Evolutionary conservation across 2,797 vertebrate species (phyloP).

Genomic region (Agapornis canus): DNA sequence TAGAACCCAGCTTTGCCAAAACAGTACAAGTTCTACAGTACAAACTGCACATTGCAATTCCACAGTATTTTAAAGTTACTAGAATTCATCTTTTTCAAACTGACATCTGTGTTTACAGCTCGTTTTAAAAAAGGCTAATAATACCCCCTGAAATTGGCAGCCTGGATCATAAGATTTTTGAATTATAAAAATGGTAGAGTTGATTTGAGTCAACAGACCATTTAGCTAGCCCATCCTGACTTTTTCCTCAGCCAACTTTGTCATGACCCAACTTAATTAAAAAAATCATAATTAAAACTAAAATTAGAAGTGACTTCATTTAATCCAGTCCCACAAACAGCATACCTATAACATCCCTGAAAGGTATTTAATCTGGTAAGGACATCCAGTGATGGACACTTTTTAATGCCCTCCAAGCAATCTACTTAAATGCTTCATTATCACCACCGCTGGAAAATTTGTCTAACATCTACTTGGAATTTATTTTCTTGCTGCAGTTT

Average conservation of each 20-base stretch:
- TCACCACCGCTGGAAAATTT: background rate
- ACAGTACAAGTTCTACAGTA: background rate
- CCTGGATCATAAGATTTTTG: background rate
- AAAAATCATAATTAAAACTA: background rate
- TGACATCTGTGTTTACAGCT: constrained; percentile 14
- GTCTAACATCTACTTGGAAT: background rate
- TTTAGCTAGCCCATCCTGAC: background rate
- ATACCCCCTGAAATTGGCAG: background rate
- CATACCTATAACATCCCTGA: background rate
- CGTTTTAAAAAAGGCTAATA: background rate
- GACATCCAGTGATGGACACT: background rate
- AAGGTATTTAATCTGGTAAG: background rate
- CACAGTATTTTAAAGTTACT: background rate
- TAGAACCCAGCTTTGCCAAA: background rate
- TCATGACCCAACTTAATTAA: constrained; percentile 16
- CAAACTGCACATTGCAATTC: background rate
- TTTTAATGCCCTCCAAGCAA: background rate
- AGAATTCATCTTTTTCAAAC: background rate
- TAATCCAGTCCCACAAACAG: background rate
- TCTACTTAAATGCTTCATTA: background rate
- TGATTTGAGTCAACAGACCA: constrained; percentile 8
- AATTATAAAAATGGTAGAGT: background rate
- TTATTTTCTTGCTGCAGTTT: background rate
- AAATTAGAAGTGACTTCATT: background rate
- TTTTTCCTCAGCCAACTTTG: background rate